Evolutionary conservation across 2,888 invertebrate species (phyloP).

Genomic region (Diaprepes abbreviatus): DNA sequence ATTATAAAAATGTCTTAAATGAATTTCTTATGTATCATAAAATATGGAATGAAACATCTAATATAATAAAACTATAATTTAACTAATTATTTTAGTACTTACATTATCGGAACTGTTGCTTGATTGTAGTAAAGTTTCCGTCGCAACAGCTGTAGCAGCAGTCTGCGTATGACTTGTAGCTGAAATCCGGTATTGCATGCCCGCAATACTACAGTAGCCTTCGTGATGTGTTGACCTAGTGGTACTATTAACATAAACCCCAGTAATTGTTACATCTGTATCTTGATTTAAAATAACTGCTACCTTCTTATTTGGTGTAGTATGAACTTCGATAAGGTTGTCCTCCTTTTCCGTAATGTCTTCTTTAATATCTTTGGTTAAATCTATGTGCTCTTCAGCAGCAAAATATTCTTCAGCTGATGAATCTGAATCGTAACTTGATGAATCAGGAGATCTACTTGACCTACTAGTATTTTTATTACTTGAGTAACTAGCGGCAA

Average conservation of each 20-base stretch:
- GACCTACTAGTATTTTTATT: conserved; percentile 74
- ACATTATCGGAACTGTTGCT: conserved; percentile 64
- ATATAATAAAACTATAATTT: too few relatives aligned
- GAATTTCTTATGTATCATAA: too few relatives aligned
- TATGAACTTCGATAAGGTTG: conserved; percentile 63
- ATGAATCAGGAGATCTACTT: conserved; percentile 70
- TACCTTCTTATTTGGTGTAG: conserved; percentile 71
- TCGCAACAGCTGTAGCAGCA: conserved; percentile 84
- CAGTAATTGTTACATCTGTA: conserved; percentile 89
- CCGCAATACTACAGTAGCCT: conserved; percentile 87
- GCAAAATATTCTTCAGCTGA: conserved; percentile 70
- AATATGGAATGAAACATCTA: too few relatives aligned
- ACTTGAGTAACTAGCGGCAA: conserved; percentile 86
- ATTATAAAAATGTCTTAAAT: too few relatives aligned
- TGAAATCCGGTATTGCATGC: conserved; percentile 90
- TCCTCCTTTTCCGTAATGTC: conserved; percentile 72
- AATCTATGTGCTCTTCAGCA: conserved; percentile 65
- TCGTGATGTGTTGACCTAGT: conserved; percentile 83
- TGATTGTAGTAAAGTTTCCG: conserved; percentile 70
- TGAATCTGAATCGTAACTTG: conserved; percentile 64
- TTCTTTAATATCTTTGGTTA: conserved; percentile 64
- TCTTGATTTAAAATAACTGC: conserved; percentile 89
- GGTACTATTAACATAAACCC: conserved; percentile 84
- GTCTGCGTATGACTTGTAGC: conserved; percentile 90
- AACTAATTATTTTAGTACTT: too few relatives aligned